phyloP scores from a whole-genome alignment of 2,113 vertebrate genomes.

The Sakesphorus luctuosus region DNA sequence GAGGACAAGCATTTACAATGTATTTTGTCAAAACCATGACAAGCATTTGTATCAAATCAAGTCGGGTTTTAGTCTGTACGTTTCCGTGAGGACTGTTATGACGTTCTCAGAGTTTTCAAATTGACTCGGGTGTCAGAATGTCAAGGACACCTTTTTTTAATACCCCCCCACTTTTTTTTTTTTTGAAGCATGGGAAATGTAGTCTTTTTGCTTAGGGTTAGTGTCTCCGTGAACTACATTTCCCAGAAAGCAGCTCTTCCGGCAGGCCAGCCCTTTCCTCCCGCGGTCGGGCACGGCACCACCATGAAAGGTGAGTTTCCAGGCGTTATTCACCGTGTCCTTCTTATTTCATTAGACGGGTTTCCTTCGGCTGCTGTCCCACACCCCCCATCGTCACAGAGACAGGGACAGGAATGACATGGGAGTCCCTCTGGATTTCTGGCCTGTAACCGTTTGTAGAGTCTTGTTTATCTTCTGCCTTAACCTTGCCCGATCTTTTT shows the following conservation, averaged over 20 bases:
- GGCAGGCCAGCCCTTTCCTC: background rate
- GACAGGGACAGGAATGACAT: rapidly evolving
- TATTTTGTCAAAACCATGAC: background rate
- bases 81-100: background rate
- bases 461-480: background rate
- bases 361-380: too few relatives aligned
- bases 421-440: background rate
- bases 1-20: background rate
- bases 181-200: conserved; percentile 56
- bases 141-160: background rate
- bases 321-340: rapidly evolving
- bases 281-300: background rate
- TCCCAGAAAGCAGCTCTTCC: background rate
- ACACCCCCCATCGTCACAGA: background rate
- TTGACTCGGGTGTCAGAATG: rapidly evolving
- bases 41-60: background rate
- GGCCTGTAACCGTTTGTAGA: background rate
- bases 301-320: background rate
- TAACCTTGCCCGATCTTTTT: background rate
- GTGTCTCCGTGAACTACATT: background rate
- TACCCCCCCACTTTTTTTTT: too few relatives aligned
- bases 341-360: rapidly evolving
- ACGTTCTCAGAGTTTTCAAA: rapidly evolving
- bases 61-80: background rate
- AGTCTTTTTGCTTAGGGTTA: background rate